phyloP scores from a whole-genome alignment of 2,888 invertebrate genomes.

The Calameuta filiformis region DNA sequence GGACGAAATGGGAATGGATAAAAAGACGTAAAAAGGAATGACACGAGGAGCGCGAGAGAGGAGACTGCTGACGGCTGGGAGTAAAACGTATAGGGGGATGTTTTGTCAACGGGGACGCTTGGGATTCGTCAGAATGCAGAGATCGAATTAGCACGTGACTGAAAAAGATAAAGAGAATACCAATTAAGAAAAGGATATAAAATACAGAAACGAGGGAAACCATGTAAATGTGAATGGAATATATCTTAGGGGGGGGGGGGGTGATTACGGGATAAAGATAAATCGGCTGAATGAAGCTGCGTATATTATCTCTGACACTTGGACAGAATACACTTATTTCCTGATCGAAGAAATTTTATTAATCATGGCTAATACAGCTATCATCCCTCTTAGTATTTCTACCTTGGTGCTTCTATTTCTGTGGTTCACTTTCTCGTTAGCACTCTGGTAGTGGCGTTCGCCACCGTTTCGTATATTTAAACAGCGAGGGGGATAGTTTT shows the following conservation, averaged over 20 bases:
- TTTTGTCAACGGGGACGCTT: background rate
- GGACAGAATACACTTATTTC: background rate
- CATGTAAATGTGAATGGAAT: background rate
- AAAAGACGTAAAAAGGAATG: background rate
- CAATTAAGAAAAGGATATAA: background rate
- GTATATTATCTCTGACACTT: background rate
- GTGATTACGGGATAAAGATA: background rate
- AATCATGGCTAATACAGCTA: background rate
- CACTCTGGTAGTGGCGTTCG: slow-evolving; percentile 19
- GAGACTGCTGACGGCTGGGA: background rate
- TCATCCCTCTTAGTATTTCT: background rate
- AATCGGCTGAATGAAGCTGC: background rate
- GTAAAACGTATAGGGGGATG: background rate
- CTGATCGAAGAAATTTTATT: background rate
- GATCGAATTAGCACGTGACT: background rate
- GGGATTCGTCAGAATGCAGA: background rate
- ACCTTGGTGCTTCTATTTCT: background rate
- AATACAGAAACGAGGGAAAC: background rate
- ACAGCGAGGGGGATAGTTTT: slow-evolving; percentile 26
- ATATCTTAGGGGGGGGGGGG: background rate
- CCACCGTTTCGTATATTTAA: slow-evolving; percentile 44
- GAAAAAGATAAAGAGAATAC: background rate
- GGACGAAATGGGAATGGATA: background rate
- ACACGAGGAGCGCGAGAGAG: background rate
- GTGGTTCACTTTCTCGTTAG: slow-evolving; percentile 18